Conservation (phyloP, 2,888 invertebrate species). For the Clanis bilineata region DNA sequence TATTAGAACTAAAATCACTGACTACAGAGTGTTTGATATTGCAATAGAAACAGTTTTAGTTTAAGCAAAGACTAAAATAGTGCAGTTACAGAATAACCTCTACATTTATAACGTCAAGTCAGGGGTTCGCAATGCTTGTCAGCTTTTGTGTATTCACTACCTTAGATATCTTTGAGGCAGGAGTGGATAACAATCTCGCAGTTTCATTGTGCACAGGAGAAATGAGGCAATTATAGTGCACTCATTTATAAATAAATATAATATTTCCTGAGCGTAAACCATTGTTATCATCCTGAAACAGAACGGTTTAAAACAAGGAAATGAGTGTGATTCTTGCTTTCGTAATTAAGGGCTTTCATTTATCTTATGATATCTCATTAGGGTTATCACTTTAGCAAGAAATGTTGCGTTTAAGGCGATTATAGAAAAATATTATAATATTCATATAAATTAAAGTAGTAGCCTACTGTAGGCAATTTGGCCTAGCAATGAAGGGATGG, state of each 20-base stretch:
- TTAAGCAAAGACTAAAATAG: background rate
- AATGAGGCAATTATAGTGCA: background rate
- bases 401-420: background rate
- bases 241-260: background rate
- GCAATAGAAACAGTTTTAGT: background rate
- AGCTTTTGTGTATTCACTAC: slow-evolving; percentile 3
- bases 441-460: too few species aligned
- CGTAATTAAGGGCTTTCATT: background rate
- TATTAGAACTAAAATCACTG: background rate
- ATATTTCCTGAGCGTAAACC: background rate
- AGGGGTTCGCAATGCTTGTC: background rate
- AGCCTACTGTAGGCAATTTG: too few species aligned
- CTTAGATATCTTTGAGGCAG: background rate
- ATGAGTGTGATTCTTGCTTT: background rate
- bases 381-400: background rate
- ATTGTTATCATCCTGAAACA: background rate
- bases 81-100: background rate
- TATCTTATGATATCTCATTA: background rate
- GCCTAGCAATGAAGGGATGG: too few species aligned
- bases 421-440: background rate
- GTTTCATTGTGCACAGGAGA: background rate
- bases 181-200: background rate
- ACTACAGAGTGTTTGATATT: background rate
- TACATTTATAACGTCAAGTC: background rate
- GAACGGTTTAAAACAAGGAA: background rate